Percentiles rank a stretch among this genome's conserved stretches.
These are phyloP conservation scores for Pluvialis apricaria DNA, from an alignment of 2,113 vertebrate species.

Conservation along the genomic window DNA sequence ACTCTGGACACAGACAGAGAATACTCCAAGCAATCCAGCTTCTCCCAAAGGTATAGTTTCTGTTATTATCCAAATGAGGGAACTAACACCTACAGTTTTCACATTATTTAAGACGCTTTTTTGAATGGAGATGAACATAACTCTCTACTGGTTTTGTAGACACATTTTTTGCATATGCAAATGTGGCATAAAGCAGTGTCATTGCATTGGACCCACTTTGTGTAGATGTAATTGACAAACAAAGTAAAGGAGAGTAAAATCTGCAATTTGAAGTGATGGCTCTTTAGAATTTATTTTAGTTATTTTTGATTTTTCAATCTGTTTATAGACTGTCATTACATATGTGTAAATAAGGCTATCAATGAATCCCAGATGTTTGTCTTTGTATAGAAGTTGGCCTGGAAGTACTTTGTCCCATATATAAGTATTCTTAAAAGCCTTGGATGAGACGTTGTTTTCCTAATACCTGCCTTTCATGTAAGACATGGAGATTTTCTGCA, in stretches of 20 bases:
- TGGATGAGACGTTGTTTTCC: neutral
- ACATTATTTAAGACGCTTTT: neutral
- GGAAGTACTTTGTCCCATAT: neutral
- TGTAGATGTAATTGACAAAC: neutral
- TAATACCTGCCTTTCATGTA: neutral
- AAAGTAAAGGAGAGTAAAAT: neutral
- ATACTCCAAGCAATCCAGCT: conserved; percentile 98
- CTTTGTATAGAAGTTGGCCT: neutral
- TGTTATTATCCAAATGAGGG: neutral
- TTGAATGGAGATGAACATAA: neutral
- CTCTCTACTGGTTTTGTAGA: neutral
- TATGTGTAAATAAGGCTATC: neutral
- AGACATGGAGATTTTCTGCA: neutral
- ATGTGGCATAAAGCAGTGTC: neutral
- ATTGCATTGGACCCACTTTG: neutral
- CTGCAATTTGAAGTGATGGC: neutral
- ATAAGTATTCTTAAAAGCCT: neutral
- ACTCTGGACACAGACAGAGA: conserved; percentile 95
- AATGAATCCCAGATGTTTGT: neutral
- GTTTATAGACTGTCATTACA: neutral
- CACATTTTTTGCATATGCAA: neutral
- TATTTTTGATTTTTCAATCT: neutral
- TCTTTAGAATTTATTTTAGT: neutral
- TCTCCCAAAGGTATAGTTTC: conserved; percentile 87
- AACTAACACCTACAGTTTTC: neutral